Evolutionary conservation across 2,113 vertebrate genomes (phyloP).

Genomic region (Aegotheles bennettii): DNA sequence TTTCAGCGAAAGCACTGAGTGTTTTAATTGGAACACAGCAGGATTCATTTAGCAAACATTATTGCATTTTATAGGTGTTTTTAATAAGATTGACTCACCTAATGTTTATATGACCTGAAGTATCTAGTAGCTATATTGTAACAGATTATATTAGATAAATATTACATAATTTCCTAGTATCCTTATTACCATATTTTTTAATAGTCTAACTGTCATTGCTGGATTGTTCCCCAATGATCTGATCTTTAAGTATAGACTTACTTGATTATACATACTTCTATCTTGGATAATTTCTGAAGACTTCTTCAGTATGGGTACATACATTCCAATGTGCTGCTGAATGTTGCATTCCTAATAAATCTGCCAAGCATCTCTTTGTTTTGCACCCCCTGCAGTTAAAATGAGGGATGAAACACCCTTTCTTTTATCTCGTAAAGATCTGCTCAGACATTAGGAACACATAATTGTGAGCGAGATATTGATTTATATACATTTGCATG

Average conservation of each 20-base stretch:
- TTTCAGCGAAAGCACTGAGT: not conserved
- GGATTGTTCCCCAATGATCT: fast-evolving
- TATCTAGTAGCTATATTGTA: not conserved
- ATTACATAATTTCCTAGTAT: not conserved
- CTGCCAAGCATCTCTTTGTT: not conserved
- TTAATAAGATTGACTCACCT: not conserved
- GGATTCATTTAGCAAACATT: not conserved
- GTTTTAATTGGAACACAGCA: not conserved
- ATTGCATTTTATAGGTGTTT: not conserved
- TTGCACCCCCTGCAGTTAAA: not conserved
- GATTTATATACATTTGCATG: not conserved
- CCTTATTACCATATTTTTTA: not conserved
- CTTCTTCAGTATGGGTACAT: not conserved
- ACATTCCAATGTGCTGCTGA: too few species aligned
- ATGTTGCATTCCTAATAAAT: not conserved
- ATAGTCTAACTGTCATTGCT: not conserved
- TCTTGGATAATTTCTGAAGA: not conserved
- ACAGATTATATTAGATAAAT: not conserved
- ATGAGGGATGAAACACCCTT: not conserved
- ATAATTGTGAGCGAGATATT: not conserved
- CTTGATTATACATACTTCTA: not conserved
- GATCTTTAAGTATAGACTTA: not conserved
- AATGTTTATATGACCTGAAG: not conserved
- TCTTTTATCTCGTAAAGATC: not conserved
- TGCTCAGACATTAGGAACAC: not conserved